Percentiles rank a stretch among this genome's conserved stretches.
Evolutionary conservation across 30 jellyfish, hydroid and myxozoan genomes (phyloP).

Genomic region (Aurelia aurita complex sp. Pacific): DNA sequence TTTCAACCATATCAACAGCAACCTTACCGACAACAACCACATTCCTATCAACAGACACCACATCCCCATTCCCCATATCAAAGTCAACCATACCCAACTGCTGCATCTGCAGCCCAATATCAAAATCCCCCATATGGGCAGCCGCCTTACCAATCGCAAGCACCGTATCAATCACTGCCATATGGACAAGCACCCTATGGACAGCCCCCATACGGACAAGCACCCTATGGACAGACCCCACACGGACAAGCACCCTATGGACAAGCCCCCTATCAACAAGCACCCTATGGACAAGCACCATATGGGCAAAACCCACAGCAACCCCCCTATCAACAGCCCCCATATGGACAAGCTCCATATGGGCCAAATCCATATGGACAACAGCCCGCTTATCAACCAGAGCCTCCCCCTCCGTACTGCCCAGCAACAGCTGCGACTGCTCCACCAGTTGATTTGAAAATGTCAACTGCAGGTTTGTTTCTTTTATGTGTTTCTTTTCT

Average conservation of each 20-base stretch:
- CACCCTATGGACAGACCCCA: too few relatives aligned
- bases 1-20: neutral
- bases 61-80: neutral
- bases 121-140: constrained; percentile 15
- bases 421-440: constrained; percentile 1
- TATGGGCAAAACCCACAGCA: too few relatives aligned
- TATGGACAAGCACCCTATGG: too few relatives aligned
- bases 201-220: too few relatives aligned
- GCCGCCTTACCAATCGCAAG: too few relatives aligned
- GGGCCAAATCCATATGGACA: constrained; percentile 25
- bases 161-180: too few relatives aligned
- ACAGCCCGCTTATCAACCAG: constrained; percentile 16
- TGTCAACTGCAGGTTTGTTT: too few relatives aligned
- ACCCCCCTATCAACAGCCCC: constrained; percentile 8
- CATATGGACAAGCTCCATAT: constrained; percentile 10
- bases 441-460: neutral
- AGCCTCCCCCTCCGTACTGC: neutral
- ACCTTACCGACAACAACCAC: neutral
- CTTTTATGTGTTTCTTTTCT: too few relatives aligned
- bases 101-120: constrained; percentile 4
- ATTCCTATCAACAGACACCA: neutral
- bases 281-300: too few relatives aligned
- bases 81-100: neutral
- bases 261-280: too few relatives aligned
- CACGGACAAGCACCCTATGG: too few relatives aligned